A percentile compares a stretch with the other conserved stretches of the same genome.
Evolutionary conservation across 2,113 vertebrate genomes (phyloP).

Genomic region (Callionymus lyra): DNA sequence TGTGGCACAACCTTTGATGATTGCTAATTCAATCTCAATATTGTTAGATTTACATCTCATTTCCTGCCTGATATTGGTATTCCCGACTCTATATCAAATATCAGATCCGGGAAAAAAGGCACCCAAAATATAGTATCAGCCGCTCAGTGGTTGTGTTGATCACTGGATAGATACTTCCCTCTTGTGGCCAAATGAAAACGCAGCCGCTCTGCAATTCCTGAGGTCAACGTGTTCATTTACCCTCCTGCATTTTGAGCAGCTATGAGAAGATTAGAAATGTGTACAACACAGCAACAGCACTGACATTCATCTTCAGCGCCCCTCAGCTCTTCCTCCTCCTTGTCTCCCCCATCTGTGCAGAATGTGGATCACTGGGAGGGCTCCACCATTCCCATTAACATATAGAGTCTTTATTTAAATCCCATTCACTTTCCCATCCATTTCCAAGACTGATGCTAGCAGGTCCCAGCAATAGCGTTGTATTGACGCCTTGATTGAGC

Average conservation of each 20-base stretch:
- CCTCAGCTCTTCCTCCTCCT: too few species aligned
- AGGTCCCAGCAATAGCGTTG: slow-evolving; percentile 32
- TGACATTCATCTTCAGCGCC: slow-evolving; percentile 23
- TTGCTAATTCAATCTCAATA: slow-evolving; percentile 60
- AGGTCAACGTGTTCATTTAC: slow-evolving; percentile 29
- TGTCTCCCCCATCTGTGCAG: slow-evolving; percentile 6
- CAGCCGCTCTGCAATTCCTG: slow-evolving; percentile 18
- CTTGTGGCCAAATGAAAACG: slow-evolving; percentile 55
- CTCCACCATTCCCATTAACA: slow-evolving; percentile 56
- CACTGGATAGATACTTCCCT: slow-evolving; percentile 63
- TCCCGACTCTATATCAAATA: slow-evolving; percentile 35
- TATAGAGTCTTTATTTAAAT: slow-evolving; percentile 69
- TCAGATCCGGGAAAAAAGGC: slow-evolving; percentile 34
- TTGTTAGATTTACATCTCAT: slow-evolving; percentile 38
- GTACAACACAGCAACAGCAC: slow-evolving; percentile 22
- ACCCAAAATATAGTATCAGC: slow-evolving; percentile 31
- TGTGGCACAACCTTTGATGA: slow-evolving; percentile 64
- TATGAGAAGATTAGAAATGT: slow-evolving; percentile 21
- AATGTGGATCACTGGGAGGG: slow-evolving; percentile 38
- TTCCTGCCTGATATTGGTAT: slow-evolving; percentile 25
- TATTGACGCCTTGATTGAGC: slow-evolving; percentile 43
- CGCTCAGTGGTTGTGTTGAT: slow-evolving; percentile 19
- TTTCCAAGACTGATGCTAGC: slow-evolving; percentile 58
- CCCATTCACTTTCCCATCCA: slow-evolving; percentile 54
- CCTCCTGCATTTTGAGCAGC: slow-evolving; percentile 28